Conservation (phyloP, 2,888 invertebrate species). For the Dysmachus trigonus region DNA sequence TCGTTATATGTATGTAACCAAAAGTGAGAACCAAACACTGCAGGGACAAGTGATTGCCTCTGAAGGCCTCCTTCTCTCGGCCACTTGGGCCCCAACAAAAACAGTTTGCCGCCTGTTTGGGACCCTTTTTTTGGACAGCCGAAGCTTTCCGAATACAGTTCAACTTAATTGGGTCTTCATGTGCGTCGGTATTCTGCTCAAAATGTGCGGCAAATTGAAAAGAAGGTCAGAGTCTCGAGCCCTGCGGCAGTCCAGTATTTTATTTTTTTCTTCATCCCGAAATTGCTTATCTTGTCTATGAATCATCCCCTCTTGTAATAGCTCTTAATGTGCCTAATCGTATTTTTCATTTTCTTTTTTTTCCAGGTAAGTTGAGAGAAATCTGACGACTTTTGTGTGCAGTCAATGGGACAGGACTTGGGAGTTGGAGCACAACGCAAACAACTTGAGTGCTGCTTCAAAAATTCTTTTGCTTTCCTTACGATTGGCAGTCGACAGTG, state of each 20-base stretch:
- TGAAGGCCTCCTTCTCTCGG: not conserved
- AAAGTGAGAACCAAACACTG: not conserved
- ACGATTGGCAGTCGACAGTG: not conserved
- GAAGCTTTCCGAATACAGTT: not conserved
- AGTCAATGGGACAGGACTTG: not conserved
- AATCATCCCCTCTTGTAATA: not conserved
- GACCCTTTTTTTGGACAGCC: not conserved
- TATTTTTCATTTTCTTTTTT: slow-evolving; percentile 10
- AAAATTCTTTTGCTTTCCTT: not conserved
- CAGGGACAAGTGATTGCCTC: slow-evolving; percentile 31
- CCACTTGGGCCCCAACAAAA: not conserved
- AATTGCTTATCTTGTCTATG: not conserved
- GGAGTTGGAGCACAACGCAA: not conserved
- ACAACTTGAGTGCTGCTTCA: not conserved
- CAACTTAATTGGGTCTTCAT: not conserved
- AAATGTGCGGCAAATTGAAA: not conserved
- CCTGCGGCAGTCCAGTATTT: not conserved
- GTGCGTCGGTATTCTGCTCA: not conserved
- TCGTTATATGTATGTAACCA: slow-evolving; percentile 3
- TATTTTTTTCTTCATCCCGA: not conserved
- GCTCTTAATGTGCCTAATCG: slow-evolving; percentile 6
- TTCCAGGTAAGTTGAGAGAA: slow-evolving; percentile 12
- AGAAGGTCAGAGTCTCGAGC: not conserved
- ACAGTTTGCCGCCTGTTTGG: not conserved
- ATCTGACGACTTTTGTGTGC: not conserved